Conservation (phyloP, 2,888 invertebrate species). For the Nemurella pictetii region DNA sequence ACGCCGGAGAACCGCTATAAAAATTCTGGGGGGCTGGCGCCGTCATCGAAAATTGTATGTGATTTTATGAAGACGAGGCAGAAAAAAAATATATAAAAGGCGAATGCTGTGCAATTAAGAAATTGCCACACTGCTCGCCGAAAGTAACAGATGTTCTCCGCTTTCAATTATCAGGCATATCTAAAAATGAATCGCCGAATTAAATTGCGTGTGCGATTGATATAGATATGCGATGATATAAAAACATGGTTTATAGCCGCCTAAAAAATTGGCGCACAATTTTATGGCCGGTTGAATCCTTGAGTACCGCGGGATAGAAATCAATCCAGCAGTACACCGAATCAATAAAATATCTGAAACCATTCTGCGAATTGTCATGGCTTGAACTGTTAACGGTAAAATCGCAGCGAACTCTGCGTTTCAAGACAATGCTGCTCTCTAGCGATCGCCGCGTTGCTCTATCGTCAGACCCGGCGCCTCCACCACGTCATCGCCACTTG, state of each 20-base stretch:
- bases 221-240: too few relatives aligned
- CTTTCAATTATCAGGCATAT: neutral
- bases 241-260: too few relatives aligned
- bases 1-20: constrained; percentile 9
- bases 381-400: too few relatives aligned
- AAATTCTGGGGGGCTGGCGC: constrained; percentile 9
- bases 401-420: too few relatives aligned
- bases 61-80: neutral
- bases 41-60: constrained; percentile 5
- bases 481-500: neutral
- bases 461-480: neutral
- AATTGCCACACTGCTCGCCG: neutral
- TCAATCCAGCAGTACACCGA: too few relatives aligned
- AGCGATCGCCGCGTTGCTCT: too few relatives aligned
- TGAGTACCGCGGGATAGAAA: neutral
- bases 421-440: too few relatives aligned
- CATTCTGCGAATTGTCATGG: too few relatives aligned
- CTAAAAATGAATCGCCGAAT: neutral
- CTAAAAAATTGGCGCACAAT: neutral
- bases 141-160: neutral
- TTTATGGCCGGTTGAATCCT: neutral
- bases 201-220: neutral
- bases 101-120: neutral
- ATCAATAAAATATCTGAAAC: too few relatives aligned
- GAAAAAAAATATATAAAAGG: neutral